Base-by-base conservation (phyloP, 1,140 invertebrate genomes). In the Drosophila simulans region DNA sequence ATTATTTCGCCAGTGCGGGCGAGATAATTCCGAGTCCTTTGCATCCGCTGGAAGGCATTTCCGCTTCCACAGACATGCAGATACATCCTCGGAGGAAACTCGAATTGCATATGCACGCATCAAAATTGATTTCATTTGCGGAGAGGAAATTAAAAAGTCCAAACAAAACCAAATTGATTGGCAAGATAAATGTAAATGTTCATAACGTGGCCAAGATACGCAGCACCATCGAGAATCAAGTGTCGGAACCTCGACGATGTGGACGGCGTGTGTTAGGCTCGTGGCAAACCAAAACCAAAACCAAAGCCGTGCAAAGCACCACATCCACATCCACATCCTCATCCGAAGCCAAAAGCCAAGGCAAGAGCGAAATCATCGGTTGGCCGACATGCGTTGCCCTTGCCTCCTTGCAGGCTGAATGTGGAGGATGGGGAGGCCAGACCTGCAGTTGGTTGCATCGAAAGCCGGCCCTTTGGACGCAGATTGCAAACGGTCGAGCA, bases 131-230 rank as follows among this genome's bases (percentile, higher is more conserved):
- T 89, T 84, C 84, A 89, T 89, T 89, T 89, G 77, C 80, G 65
- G 66, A 89, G 65, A 89, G 84, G 84, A 89, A 89, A 89, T 89
- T 89, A 89, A 89, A 89, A 89, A 89, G 84, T 90, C 84, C 77
- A 84, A 71, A 84, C 84, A 89, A 80, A 90, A 89, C 70, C 64
- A 90, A 90, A 85, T 89, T 89, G 80, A 89, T 84, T 90, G 79
- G 65, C 77, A 89, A 89, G 84, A 90, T 89, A 89, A 84, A 89
- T 89, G 84, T 90, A 90, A 90, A 90, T 84, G 86, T 80, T 80
- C 63, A 75, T 74, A 80, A 73, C 83, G 63, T 58, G 56, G 55
- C 84, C 62, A 65, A 76, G 51, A 89, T 79, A 70, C 66, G 43
- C 59, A 31, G 31, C 59, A 73, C 60, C 8, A 10, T 31, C 31